These are phyloP conservation scores for Temnothorax curvispinosus DNA, from an alignment of 1,140 invertebrate species.

Conservation along the genomic window DNA sequence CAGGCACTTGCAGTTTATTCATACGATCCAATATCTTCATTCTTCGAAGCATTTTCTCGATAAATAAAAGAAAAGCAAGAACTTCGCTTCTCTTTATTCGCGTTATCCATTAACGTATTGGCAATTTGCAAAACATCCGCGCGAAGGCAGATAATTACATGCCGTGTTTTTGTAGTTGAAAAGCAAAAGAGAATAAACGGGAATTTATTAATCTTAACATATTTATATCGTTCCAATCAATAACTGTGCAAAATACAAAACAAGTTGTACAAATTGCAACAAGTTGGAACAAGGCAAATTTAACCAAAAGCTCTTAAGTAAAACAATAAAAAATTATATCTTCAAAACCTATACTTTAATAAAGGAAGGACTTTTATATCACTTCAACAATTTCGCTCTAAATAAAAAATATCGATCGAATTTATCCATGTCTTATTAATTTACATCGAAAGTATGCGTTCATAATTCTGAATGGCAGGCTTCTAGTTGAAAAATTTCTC, in stretches of 20 bases:
- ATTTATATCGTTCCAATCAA: not conserved
- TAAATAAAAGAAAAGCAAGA: conserved; percentile 19
- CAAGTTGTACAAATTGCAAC: not conserved
- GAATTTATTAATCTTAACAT: conserved; percentile 19
- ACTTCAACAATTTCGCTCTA: not conserved
- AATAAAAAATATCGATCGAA: not conserved
- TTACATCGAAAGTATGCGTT: not conserved
- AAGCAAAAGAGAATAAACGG: not conserved
- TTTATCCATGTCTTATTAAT: not conserved
- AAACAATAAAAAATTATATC: not conserved
- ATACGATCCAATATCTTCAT: conserved; percentile 38
- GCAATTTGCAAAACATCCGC: conserved; percentile 27
- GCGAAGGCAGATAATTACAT: conserved; percentile 4
- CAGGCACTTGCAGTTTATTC: conserved; percentile 48
- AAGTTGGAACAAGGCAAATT: not conserved
- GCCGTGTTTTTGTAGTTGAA: not conserved
- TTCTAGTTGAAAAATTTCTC: not conserved
- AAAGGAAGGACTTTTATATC: not conserved
- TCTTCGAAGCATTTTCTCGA: conserved; percentile 12
- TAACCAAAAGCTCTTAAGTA: not conserved
- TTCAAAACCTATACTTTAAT: not conserved
- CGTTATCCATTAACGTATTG: conserved; percentile 34
- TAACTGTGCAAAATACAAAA: not conserved
- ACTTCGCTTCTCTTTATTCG: conserved; percentile 1
- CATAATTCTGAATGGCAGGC: not conserved